Evolutionary conservation across 1,140 invertebrate genomes (phyloP).

Genomic region (Ladona fulva): DNA sequence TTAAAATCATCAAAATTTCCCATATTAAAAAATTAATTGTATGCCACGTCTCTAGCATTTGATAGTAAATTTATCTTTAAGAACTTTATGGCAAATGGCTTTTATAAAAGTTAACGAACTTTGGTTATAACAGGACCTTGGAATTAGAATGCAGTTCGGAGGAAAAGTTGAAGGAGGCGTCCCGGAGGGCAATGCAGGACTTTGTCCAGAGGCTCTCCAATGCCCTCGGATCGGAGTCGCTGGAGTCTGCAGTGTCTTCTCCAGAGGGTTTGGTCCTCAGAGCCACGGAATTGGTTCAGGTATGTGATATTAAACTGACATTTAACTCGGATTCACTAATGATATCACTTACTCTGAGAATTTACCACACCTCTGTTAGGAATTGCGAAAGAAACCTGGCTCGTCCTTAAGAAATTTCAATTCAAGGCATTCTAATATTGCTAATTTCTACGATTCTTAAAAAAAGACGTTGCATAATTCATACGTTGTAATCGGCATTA

Average conservation of each 20-base stretch:
- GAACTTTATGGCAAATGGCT: not conserved
- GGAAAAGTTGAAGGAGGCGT: constrained; percentile 55
- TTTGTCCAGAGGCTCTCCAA: constrained; percentile 55
- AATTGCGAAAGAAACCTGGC: no score
- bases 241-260: not conserved
- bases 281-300: constrained; percentile 16
- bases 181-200: constrained; percentile 48
- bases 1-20: not conserved
- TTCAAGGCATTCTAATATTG: no score
- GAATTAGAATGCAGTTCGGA: constrained; percentile 59
- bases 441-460: no score
- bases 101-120: no score
- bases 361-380: no score
- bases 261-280: not conserved
- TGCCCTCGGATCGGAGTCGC: constrained; percentile 43
- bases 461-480: no score
- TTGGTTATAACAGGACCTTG: constrained; percentile 38
- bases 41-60: not conserved
- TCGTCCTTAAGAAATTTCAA: no score
- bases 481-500: no score
- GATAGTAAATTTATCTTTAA: constrained; percentile 13
- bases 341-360: no score
- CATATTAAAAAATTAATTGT: not conserved
- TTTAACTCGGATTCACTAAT: no score
- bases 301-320: not conserved